Percentiles rank a stretch among this genome's conserved stretches.
Conservation (phyloP, 1,140 invertebrate species). For the Pogonomyrmex barbatus region DNA sequence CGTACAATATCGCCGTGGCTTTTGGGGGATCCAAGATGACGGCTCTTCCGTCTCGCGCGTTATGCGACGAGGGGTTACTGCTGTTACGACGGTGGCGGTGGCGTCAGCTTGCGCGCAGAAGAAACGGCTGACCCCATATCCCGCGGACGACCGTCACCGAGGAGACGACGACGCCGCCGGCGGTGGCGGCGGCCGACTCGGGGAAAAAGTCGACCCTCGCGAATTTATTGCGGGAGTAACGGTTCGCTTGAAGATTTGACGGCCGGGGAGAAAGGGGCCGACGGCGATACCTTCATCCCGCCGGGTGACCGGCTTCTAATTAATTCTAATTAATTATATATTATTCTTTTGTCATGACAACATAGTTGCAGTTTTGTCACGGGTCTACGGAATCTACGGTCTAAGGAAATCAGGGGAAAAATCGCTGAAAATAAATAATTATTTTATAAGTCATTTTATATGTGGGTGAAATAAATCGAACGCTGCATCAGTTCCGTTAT, state of each 20-base stretch:
- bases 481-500: no score
- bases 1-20: conserved; percentile 76
- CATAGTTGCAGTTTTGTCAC: no score
- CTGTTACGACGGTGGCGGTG: conserved; percentile 41
- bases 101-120: conserved; percentile 74
- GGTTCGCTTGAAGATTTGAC: conserved; percentile 27
- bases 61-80: conserved; percentile 59
- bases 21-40: conserved; percentile 76
- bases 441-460: no score
- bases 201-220: conserved; percentile 60
- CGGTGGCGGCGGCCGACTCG: background rate
- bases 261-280: background rate
- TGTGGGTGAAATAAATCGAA: no score
- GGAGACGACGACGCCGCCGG: background rate
- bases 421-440: no score
- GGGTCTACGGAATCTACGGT: no score
- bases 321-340: background rate
- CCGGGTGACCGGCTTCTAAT: background rate
- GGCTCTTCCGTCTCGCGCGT: conserved; percentile 67
- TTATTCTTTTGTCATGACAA: conserved; percentile 1
- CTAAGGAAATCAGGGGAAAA: no score
- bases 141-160: background rate
- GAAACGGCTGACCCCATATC: conserved; percentile 69
- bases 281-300: background rate
- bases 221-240: conserved; percentile 60